Conservation (phyloP, 2,888 invertebrate species). For the Drosophila crucigera region DNA sequence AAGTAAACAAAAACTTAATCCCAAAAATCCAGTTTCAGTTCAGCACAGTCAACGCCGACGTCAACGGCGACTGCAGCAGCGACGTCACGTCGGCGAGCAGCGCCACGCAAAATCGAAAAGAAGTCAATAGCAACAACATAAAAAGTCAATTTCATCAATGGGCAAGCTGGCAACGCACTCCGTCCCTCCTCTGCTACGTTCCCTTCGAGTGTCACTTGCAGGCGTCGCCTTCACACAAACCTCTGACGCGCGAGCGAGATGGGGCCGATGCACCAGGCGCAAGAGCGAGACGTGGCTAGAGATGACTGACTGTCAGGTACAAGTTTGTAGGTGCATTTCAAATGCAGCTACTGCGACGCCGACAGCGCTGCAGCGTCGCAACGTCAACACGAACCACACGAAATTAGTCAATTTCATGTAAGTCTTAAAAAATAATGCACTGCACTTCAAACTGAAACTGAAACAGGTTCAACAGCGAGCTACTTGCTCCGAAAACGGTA, state of each 20-base stretch:
- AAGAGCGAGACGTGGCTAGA: slow-evolving; percentile 36
- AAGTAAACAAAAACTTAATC: slow-evolving; percentile 84
- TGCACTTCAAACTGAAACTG: slow-evolving; percentile 59
- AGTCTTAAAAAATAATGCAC: slow-evolving; percentile 56
- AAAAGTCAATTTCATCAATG: slow-evolving; percentile 84
- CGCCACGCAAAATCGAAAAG: slow-evolving; percentile 62
- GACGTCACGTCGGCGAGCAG: slow-evolving; percentile 29
- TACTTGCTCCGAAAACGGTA: slow-evolving; percentile 54
- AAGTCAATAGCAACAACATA: slow-evolving; percentile 77
- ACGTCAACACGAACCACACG: slow-evolving; percentile 29
- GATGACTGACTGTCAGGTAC: slow-evolving; percentile 69
- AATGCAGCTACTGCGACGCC: slow-evolving; percentile 30
- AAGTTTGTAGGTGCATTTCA: slow-evolving; percentile 76
- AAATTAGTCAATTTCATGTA: slow-evolving; percentile 83
- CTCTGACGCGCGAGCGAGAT: slow-evolving; percentile 20
- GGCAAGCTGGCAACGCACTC: slow-evolving; percentile 47
- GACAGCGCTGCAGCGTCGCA: slow-evolving; percentile 46
- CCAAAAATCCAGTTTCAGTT: slow-evolving; percentile 78
- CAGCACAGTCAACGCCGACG: slow-evolving; percentile 28
- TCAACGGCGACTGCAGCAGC: slow-evolving; percentile 18
- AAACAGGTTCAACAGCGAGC: slow-evolving; percentile 68
- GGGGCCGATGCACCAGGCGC: neutral
- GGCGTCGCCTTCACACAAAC: slow-evolving; percentile 70
- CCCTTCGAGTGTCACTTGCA: slow-evolving; percentile 67
- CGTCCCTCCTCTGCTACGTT: slow-evolving; percentile 18